phyloP scores from a whole-genome alignment of 2,113 vertebrate species.

The Cynoglossus semilaevis region DNA sequence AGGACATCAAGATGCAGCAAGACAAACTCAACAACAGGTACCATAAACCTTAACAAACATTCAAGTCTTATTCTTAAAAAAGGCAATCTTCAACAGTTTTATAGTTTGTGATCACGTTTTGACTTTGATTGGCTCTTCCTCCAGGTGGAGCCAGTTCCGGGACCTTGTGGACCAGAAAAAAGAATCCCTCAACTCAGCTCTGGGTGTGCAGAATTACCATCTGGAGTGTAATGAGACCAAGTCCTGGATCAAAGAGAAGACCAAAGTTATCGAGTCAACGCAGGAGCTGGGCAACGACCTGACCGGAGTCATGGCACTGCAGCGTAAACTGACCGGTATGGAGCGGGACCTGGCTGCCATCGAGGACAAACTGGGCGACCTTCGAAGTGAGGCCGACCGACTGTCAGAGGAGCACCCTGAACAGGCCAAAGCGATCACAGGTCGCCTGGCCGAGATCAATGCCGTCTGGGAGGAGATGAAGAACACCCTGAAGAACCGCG shows the following conservation, averaged over 20 bases:
- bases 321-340: constrained; percentile 95
- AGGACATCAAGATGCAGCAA: constrained; percentile 92
- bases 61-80: too few relatives aligned
- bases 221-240: constrained; percentile 98
- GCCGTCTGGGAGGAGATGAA: constrained; percentile 97
- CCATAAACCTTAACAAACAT: not conserved
- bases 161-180: constrained; percentile 95
- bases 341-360: constrained; percentile 93
- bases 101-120: too few relatives aligned
- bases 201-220: constrained; percentile 98
- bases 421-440: constrained; percentile 90
- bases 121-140: not conserved
- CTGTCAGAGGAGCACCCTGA: constrained; percentile 89
- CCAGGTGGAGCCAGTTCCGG: constrained; percentile 94
- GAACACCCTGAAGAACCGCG: constrained; percentile 87
- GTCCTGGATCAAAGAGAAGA: constrained; percentile 98
- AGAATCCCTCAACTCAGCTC: constrained; percentile 89
- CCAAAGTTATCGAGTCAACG: constrained; percentile 97
- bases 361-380: constrained; percentile 88
- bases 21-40: constrained; percentile 96
- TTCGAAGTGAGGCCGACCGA: constrained; percentile 86
- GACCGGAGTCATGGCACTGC: constrained; percentile 93
- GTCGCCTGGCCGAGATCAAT: constrained; percentile 87
- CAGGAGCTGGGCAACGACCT: constrained; percentile 96
- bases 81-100: too few relatives aligned